These are phyloP conservation scores for Brachirus orientalis DNA, from an alignment of 2,113 vertebrate genomes.

Conservation along the genomic window DNA sequence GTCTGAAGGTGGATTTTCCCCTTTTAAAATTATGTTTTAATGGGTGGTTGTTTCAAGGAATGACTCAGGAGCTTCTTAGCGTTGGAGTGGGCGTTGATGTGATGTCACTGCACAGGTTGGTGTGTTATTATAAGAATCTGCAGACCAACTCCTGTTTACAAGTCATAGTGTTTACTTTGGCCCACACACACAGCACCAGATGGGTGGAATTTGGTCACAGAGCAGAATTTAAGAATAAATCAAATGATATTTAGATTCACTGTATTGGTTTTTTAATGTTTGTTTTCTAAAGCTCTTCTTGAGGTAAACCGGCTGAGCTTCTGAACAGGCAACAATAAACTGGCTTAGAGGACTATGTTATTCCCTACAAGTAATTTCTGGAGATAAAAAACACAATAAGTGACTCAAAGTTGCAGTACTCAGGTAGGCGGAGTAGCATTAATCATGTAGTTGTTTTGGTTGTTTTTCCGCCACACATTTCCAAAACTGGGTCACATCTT, in stretches of 20 bases:
- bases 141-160: constrained; percentile 14
- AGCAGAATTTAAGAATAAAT: constrained; percentile 8
- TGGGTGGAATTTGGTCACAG: constrained; percentile 24
- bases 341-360: too few species aligned
- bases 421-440: constrained; percentile 53
- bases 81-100: constrained; percentile 26
- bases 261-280: too few species aligned
- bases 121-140: constrained; percentile 32
- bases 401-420: constrained; percentile 6
- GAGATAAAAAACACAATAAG: constrained; percentile 6
- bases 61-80: constrained; percentile 20
- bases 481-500: constrained; percentile 64
- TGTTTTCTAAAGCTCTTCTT: too few species aligned
- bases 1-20: not conserved
- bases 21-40: constrained; percentile 1
- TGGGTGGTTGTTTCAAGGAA: constrained; percentile 20
- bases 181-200: constrained; percentile 8
- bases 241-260: not conserved
- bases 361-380: constrained; percentile 26
- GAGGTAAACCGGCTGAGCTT: too few species aligned
- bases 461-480: constrained; percentile 50
- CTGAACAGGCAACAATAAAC: too few species aligned
- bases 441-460: constrained; percentile 70
- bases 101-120: constrained; percentile 13
- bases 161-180: constrained; percentile 38